phyloP scores from a whole-genome alignment of 92 coral and sea anemone genomes.

The Diadumene lineata region DNA sequence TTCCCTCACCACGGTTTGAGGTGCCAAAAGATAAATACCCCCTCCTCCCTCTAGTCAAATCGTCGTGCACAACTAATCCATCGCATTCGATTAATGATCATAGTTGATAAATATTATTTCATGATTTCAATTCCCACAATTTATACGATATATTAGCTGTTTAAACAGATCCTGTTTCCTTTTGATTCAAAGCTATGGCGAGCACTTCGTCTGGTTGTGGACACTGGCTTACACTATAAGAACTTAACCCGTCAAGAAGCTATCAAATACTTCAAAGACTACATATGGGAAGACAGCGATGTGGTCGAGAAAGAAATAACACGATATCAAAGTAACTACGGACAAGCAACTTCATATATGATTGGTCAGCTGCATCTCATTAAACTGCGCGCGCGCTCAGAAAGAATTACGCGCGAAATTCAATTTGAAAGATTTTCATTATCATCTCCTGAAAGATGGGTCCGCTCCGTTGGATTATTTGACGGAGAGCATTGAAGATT shows the following conservation, averaged over 20 bases:
- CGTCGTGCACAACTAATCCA: neutral
- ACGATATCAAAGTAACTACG: conserved; percentile 88
- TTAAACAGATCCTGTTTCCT: neutral
- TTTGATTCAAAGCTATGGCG: conserved; percentile 77
- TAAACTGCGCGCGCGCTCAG: conserved; percentile 66
- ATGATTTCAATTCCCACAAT: no score
- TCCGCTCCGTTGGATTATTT: conserved; percentile 79
- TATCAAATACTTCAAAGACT: conserved; percentile 55
- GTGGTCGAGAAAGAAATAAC: conserved; percentile 80
- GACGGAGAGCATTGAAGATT: conserved; percentile 71
- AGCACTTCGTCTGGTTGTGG: conserved; percentile 84
- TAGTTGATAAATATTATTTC: no score
- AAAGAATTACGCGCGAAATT: conserved; percentile 58
- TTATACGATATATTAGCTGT: neutral
- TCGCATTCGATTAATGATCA: no score
- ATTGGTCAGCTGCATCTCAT: conserved; percentile 78
- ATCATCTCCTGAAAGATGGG: conserved; percentile 78
- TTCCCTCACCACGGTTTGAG: no score
- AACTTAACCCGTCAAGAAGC: conserved; percentile 63
- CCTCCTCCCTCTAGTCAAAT: no score
- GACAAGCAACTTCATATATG: conserved; percentile 94
- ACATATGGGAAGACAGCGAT: conserved; percentile 82
- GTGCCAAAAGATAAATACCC: no score
- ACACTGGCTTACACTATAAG: conserved; percentile 81
- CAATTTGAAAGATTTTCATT: conserved; percentile 84